These are phyloP conservation scores for Macrostomum cliftonense DNA, from an alignment of 2,888 invertebrate species.

Conservation along the genomic window DNA sequence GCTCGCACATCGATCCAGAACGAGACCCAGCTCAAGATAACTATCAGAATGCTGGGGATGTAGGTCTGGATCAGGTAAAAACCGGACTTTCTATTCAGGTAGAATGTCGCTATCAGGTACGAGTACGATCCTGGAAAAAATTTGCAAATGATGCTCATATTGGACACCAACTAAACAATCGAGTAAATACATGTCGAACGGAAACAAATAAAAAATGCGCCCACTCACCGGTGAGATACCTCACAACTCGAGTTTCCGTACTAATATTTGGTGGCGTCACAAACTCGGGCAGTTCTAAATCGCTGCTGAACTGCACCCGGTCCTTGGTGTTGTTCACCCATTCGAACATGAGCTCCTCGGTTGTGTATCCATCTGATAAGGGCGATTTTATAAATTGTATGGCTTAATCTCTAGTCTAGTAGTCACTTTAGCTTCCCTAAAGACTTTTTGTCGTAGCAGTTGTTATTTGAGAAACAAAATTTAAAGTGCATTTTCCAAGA, in stretches of 20 bases:
- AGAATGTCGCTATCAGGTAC: conserved; percentile 3
- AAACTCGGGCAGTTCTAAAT: conserved; percentile 6
- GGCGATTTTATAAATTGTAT: too few species aligned
- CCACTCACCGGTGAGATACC: conserved; percentile 1
- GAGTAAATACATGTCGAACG: too few species aligned
- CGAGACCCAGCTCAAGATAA: conserved; percentile 9
- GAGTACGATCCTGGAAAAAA: conserved; percentile 5
- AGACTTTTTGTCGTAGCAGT: too few species aligned
- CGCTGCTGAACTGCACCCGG: conserved; percentile 2
- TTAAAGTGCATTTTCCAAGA: too few species aligned
- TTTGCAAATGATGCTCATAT: too few species aligned
- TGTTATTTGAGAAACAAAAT: too few species aligned
- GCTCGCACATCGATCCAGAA: conserved; percentile 8
- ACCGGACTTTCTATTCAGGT: conserved; percentile 6
- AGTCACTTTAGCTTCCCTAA: too few species aligned
- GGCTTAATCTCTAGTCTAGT: too few species aligned
- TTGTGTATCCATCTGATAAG: conserved; percentile 77
- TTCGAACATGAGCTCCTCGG: conserved; percentile 77
- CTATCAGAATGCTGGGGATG: conserved; percentile 7
- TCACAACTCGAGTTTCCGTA: background rate
- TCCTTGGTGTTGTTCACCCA: conserved; percentile 44
- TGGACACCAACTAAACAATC: too few species aligned
- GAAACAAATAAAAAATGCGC: too few species aligned
- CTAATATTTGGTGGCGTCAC: background rate
- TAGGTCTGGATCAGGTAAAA: conserved; percentile 10